These are phyloP conservation scores for Hyphantria cunea DNA, from an alignment of 1,140 invertebrate species.

Conservation along the genomic window DNA sequence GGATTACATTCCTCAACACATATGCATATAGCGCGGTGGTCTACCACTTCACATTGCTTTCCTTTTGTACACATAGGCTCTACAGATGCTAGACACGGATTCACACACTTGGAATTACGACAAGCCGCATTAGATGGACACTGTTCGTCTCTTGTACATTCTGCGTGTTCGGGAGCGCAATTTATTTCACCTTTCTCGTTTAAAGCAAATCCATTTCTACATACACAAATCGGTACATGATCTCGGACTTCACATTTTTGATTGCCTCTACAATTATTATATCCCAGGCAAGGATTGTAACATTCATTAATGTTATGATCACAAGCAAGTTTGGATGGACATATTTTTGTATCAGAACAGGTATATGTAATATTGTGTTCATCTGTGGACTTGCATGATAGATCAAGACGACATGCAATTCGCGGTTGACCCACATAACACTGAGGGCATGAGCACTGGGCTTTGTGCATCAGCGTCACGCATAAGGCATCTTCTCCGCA, in stretches of 20 bases:
- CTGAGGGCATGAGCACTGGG: slow-evolving; percentile 92
- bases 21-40: slow-evolving; percentile 92
- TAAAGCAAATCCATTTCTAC: slow-evolving; percentile 92
- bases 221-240: slow-evolving; percentile 93
- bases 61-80: slow-evolving; percentile 87
- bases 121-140: slow-evolving; percentile 94
- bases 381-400: slow-evolving; percentile 85
- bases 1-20: slow-evolving; percentile 93
- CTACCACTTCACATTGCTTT: slow-evolving; percentile 92
- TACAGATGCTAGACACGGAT: slow-evolving; percentile 88
- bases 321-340: slow-evolving; percentile 89
- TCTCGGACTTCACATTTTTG: slow-evolving; percentile 94
- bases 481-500: slow-evolving; percentile 95
- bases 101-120: slow-evolving; percentile 90
- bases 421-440: slow-evolving; percentile 92
- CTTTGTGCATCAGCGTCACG: slow-evolving; percentile 90
- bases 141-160: slow-evolving; percentile 91
- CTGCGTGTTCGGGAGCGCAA: slow-evolving; percentile 89
- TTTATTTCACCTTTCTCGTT: slow-evolving; percentile 92
- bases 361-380: slow-evolving; percentile 74
- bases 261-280: slow-evolving; percentile 87
- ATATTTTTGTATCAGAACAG: slow-evolving; percentile 87
- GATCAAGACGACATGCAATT: slow-evolving; percentile 88
- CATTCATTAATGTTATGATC: slow-evolving; percentile 86
- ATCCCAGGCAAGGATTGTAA: slow-evolving; percentile 88